Conservation (phyloP, 2,888 invertebrate species). For the Oscheius sp. region DNA sequence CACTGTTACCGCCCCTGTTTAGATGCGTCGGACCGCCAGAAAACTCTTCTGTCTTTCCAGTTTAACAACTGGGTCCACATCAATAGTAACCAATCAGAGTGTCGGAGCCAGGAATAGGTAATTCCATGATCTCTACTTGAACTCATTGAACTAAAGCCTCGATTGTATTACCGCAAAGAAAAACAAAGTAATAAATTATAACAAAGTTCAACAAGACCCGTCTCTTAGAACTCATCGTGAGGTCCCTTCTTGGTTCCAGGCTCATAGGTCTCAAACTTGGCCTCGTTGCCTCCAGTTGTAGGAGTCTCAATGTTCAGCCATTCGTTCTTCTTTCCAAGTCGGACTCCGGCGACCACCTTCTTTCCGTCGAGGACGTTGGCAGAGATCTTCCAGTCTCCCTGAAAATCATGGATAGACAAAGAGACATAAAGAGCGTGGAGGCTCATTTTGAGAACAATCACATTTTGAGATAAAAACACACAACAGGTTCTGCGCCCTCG, state of each 20-base stretch:
- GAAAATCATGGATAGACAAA: not conserved
- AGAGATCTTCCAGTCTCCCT: constrained; percentile 59
- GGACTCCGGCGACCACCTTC: constrained; percentile 52
- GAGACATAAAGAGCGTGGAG: too few relatives aligned
- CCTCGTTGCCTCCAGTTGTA: not conserved
- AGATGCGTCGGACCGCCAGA: not conserved
- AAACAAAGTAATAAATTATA: constrained; percentile 25
- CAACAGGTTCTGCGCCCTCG: too few relatives aligned
- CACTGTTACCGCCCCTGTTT: too few relatives aligned
- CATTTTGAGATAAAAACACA: too few relatives aligned
- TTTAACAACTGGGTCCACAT: not conserved
- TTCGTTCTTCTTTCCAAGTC: constrained; percentile 50
- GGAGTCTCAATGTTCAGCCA: constrained; percentile 54
- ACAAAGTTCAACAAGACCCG: constrained; percentile 29
- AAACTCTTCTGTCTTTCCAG: not conserved
- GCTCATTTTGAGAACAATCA: too few relatives aligned
- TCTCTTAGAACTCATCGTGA: constrained; percentile 32
- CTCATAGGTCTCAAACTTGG: constrained; percentile 25
- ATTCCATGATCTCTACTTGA: not conserved
- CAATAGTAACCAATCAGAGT: not conserved
- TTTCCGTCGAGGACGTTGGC: constrained; percentile 49
- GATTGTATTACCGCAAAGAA: constrained; percentile 7
- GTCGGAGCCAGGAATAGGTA: not conserved
- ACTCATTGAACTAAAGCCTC: constrained; percentile 12
- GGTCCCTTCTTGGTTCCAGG: constrained; percentile 18